These are phyloP conservation scores for Drosophila testacea DNA, from an alignment of 2,888 invertebrate genomes.

Conservation along the genomic window DNA sequence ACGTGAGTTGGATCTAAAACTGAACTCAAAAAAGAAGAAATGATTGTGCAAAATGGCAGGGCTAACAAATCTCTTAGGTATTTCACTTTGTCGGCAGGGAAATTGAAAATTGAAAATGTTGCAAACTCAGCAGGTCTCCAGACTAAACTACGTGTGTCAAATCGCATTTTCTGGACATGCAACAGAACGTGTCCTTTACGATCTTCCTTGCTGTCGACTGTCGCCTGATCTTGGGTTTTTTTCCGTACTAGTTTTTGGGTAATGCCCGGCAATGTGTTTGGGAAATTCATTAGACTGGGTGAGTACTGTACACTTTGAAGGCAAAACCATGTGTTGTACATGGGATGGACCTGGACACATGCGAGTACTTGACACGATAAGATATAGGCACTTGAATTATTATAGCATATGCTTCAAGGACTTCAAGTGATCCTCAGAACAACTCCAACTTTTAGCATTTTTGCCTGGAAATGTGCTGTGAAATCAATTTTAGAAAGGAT, in stretches of 20 bases:
- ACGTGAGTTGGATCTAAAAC: slow-evolving; percentile 1
- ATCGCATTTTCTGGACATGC: slow-evolving; percentile 23
- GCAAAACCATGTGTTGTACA: slow-evolving; percentile 45
- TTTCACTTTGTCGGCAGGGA: slow-evolving; percentile 42
- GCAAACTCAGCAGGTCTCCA: slow-evolving; percentile 41
- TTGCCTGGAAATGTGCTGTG: slow-evolving; percentile 21
- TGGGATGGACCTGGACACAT: slow-evolving; percentile 14
- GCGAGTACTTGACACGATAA: slow-evolving; percentile 39
- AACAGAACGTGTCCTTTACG: slow-evolving; percentile 54
- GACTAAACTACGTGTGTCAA: slow-evolving; percentile 33
- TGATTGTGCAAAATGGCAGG: slow-evolving; percentile 47
- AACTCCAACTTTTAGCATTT: slow-evolving; percentile 4
- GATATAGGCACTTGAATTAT: slow-evolving; percentile 42
- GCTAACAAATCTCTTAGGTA: slow-evolving; percentile 38
- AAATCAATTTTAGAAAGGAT: slow-evolving; percentile 32
- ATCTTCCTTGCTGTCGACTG: neutral
- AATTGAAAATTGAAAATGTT: neutral
- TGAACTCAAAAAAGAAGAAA: slow-evolving; percentile 6
- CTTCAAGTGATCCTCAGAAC: slow-evolving; percentile 16
- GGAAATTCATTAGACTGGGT: slow-evolving; percentile 36
- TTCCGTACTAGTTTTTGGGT: slow-evolving; percentile 30
- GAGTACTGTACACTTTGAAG: slow-evolving; percentile 11
- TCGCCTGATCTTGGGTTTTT: slow-evolving; percentile 30
- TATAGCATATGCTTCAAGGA: slow-evolving; percentile 31
- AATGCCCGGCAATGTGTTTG: slow-evolving; percentile 44